phyloP scores from a whole-genome alignment of 1,140 invertebrate species.

The Rhagoletis zephyria region DNA sequence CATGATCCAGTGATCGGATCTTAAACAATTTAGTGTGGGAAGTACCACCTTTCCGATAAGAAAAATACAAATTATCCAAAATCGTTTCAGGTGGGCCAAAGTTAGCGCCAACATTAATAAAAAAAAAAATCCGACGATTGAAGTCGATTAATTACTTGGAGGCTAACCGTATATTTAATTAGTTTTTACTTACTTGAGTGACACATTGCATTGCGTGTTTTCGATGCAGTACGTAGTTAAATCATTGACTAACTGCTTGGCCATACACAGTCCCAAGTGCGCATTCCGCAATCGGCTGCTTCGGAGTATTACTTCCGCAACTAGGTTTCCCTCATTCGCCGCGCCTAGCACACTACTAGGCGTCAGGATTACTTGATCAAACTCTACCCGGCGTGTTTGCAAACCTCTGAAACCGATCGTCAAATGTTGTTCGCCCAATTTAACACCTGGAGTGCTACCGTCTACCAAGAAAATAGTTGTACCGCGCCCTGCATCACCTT shows the following conservation, averaged over 20 bases:
- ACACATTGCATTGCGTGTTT: slow-evolving; percentile 78
- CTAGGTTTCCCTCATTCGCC: slow-evolving; percentile 63
- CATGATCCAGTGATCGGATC: too few relatives aligned
- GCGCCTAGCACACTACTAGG: slow-evolving; percentile 64
- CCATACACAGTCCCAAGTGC: slow-evolving; percentile 60
- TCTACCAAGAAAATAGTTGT: slow-evolving; percentile 86
- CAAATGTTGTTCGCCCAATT: slow-evolving; percentile 77
- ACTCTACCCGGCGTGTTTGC: slow-evolving; percentile 69
- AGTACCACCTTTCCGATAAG: too few relatives aligned
- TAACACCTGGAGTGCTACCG: slow-evolving; percentile 80
- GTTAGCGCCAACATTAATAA: slow-evolving; percentile 53
- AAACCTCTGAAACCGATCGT: slow-evolving; percentile 80
- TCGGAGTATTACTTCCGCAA: slow-evolving; percentile 62
- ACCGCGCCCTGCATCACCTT: slow-evolving; percentile 64
- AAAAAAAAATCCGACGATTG: background rate
- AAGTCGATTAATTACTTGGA: background rate
- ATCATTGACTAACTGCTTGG: slow-evolving; percentile 65
- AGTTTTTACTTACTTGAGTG: slow-evolving; percentile 61
- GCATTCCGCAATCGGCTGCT: slow-evolving; percentile 61
- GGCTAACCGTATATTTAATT: background rate
- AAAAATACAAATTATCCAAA: too few relatives aligned
- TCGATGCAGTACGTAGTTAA: slow-evolving; percentile 70
- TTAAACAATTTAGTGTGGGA: too few relatives aligned
- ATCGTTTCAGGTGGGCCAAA: too few relatives aligned
- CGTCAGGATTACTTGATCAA: slow-evolving; percentile 74